Conservation (phyloP, 2,797 vertebrate species). For the Neopelma chrysocephalum region DNA sequence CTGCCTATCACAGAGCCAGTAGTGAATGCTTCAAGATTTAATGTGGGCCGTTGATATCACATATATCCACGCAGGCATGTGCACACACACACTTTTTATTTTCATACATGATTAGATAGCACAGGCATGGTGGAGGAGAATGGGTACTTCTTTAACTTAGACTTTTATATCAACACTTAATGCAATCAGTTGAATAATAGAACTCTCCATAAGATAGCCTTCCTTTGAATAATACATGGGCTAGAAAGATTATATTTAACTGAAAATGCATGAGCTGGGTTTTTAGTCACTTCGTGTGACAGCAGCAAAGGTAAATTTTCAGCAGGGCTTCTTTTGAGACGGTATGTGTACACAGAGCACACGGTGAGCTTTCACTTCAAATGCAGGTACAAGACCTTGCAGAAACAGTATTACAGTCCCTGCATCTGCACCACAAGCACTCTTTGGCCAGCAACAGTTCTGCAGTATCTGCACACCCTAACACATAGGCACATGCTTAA, state of each 20-base stretch:
- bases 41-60: accelerated
- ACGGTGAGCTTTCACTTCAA: neutral
- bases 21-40: neutral
- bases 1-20: neutral
- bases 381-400: neutral
- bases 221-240: constrained; percentile 3
- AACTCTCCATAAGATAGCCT: neutral
- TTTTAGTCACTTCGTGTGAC: neutral
- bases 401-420: neutral
- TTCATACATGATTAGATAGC: neutral
- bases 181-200: neutral
- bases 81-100: neutral
- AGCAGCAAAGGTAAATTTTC: neutral
- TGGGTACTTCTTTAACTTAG: neutral
- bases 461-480: neutral
- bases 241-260: neutral
- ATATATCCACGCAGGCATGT: accelerated
- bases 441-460: neutral
- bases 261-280: neutral
- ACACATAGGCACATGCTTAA: accelerated
- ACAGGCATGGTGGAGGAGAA: neutral
- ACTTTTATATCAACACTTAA: neutral
- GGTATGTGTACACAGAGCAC: accelerated
- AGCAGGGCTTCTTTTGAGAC: neutral
- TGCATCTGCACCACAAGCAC: neutral